Conservation (phyloP, 2,797 vertebrate species). For the Macrochelys suwanniensis region DNA sequence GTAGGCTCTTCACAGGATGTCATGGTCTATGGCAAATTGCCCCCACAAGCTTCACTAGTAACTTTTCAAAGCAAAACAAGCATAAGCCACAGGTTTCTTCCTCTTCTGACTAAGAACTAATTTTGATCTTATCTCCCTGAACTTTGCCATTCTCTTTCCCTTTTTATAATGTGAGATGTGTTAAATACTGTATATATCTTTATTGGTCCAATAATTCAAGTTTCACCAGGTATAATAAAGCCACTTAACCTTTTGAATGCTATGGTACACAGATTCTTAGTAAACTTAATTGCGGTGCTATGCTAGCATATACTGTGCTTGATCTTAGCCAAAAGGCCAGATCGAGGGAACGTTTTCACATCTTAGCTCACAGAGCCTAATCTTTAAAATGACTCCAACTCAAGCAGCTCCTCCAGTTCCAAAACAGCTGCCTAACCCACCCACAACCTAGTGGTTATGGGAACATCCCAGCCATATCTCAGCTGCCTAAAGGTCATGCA, state of each 20-base stretch:
- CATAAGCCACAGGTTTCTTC: background rate
- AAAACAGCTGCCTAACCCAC: background rate
- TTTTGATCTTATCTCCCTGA: background rate
- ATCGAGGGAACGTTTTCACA: too few relatives aligned
- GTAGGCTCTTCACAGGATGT: constrained; percentile 39
- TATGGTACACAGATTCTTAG: background rate
- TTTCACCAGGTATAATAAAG: background rate
- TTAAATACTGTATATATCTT: background rate
- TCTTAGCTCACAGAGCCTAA: too few relatives aligned
- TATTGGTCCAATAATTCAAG: background rate
- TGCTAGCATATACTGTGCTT: background rate
- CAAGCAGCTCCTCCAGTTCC: background rate
- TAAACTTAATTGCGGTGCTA: background rate
- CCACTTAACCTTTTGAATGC: background rate
- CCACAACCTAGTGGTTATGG: background rate
- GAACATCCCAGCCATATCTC: background rate
- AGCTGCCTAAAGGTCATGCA: background rate
- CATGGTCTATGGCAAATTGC: constrained; percentile 10
- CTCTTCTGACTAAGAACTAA: background rate
- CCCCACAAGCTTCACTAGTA: background rate
- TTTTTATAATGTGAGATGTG: background rate
- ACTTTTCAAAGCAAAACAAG: constrained; percentile 15
- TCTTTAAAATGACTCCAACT: background rate
- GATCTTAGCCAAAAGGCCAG: too few relatives aligned
- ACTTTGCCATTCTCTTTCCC: background rate